phyloP scores from a whole-genome alignment of 2,797 vertebrate species.

The Choloepus didactylus region DNA sequence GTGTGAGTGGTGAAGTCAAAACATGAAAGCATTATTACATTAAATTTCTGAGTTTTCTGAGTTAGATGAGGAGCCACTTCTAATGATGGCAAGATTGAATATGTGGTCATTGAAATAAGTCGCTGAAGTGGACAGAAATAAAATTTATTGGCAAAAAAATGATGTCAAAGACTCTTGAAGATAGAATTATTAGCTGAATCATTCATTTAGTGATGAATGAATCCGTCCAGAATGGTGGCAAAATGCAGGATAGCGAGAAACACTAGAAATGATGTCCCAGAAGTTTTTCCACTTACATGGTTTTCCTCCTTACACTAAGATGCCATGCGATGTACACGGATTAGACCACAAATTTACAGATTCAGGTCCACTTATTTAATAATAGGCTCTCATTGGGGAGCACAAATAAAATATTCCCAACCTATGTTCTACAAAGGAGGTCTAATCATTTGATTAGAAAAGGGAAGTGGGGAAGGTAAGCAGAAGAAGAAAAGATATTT shows the following conservation, averaged over 20 bases:
- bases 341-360: background rate
- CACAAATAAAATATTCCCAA: background rate
- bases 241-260: background rate
- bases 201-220: background rate
- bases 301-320: background rate
- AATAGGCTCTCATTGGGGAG: background rate
- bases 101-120: background rate
- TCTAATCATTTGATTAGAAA: background rate
- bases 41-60: constrained; percentile 39
- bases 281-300: background rate
- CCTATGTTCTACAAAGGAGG: background rate
- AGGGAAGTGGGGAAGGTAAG: background rate
- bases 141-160: background rate
- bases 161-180: background rate
- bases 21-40: background rate
- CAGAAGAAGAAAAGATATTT: background rate
- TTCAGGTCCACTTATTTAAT: background rate
- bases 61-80: background rate
- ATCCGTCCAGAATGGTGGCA: background rate
- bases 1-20: background rate
- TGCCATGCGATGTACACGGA: background rate
- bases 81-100: background rate
- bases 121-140: background rate
- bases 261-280: background rate
- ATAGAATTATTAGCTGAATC: background rate